Evolutionary conservation across 1,140 invertebrate genomes (phyloP).

Genomic region (Euura lappo): DNA sequence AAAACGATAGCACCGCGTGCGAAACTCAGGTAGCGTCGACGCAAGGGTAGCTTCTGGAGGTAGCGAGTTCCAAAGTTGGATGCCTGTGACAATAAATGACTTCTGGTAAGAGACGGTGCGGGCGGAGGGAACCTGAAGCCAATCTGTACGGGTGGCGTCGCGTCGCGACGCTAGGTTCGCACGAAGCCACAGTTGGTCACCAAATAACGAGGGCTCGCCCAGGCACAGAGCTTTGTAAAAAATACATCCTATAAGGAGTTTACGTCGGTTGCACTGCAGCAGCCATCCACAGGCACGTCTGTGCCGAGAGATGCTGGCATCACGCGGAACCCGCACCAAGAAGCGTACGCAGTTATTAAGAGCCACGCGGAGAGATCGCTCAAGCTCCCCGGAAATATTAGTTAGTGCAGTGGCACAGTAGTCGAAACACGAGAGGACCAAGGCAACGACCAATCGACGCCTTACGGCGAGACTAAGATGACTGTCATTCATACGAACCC

Average conservation of each 20-base stretch:
- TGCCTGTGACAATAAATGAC: neutral
- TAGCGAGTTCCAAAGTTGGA: too few species aligned
- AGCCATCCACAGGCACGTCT: neutral
- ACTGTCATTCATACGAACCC: too few species aligned
- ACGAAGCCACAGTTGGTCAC: neutral
- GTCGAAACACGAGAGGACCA: neutral
- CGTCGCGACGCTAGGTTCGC: neutral
- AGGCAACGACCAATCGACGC: neutral
- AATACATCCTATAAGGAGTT: neutral
- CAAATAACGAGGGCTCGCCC: neutral
- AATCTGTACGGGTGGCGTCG: neutral
- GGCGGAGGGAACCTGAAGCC: neutral
- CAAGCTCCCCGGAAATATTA: too few species aligned
- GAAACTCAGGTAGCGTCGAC: too few species aligned
- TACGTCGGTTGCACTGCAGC: neutral
- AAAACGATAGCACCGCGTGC: neutral
- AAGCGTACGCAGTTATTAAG: neutral
- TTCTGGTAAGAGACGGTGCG: slow-evolving; percentile 3
- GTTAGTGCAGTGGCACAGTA: neutral
- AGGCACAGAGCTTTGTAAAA: neutral
- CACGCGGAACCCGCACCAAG: neutral
- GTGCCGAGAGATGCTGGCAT: neutral
- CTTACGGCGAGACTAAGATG: neutral
- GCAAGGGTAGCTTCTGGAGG: too few species aligned
- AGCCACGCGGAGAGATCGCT: too few species aligned